Percentiles rank a stretch among this genome's conserved stretches.
Conservation (phyloP, 2,888 invertebrate species). For the Nomada goodeniana region DNA sequence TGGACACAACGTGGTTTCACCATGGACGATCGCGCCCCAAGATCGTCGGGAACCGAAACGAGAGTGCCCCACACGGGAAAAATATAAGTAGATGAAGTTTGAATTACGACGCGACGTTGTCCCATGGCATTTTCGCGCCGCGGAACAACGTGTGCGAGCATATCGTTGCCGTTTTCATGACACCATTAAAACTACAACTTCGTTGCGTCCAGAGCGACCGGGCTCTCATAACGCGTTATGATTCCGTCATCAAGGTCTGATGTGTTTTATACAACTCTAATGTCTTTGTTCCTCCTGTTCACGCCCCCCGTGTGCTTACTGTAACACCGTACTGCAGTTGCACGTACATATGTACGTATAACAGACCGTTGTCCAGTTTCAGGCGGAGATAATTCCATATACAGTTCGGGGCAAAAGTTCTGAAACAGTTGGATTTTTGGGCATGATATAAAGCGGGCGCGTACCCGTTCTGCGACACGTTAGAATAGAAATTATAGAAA, state of each 20-base stretch:
- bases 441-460: background rate
- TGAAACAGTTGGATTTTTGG: background rate
- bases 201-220: slow-evolving; percentile 65
- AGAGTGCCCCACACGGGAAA: background rate
- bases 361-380: slow-evolving; percentile 65
- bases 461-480: background rate
- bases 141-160: slow-evolving; percentile 27
- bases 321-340: slow-evolving; percentile 30
- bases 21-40: slow-evolving; percentile 8
- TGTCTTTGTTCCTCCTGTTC: slow-evolving; percentile 76
- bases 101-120: background rate
- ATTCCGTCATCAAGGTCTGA: slow-evolving; percentile 74
- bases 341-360: slow-evolving; percentile 13
- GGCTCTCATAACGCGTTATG: slow-evolving; percentile 77
- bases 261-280: slow-evolving; percentile 76
- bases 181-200: slow-evolving; percentile 79
- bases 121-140: slow-evolving; percentile 4
- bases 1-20: background rate
- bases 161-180: slow-evolving; percentile 75
- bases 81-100: slow-evolving; percentile 4
- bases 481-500: background rate
- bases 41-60: slow-evolving; percentile 1
- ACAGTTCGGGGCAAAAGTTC: slow-evolving; percentile 2
- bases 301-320: slow-evolving; percentile 16
- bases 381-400: slow-evolving; percentile 68